Conservation (phyloP, 2,797 vertebrate species). For the Denticeps clupeoides region DNA sequence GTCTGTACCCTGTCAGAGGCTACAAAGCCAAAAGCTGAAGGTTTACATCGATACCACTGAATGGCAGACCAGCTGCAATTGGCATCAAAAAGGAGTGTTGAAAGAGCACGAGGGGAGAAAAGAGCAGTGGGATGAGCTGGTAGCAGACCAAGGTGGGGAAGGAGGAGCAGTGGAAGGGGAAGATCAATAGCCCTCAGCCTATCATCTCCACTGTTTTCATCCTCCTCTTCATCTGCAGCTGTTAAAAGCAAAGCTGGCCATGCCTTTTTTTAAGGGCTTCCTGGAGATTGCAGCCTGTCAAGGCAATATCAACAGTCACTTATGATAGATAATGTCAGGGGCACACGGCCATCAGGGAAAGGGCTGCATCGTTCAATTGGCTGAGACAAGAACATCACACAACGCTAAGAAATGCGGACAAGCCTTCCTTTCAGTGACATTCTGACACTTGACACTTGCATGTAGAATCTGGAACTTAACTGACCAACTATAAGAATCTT, state of each 20-base stretch:
- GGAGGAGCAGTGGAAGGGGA: not conserved
- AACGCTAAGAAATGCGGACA: too few species aligned
- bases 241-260: not conserved
- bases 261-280: not conserved
- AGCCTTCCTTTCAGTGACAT: too few species aligned
- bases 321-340: not conserved
- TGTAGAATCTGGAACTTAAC: too few species aligned
- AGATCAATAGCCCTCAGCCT: constrained; percentile 9
- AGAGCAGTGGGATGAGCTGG: not conserved
- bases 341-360: too few species aligned
- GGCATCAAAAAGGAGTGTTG: constrained; percentile 27
- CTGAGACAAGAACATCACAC: too few species aligned
- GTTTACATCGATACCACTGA: constrained; percentile 24
- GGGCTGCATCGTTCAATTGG: too few species aligned
- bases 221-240: not conserved
- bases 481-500: too few species aligned
- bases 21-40: constrained; percentile 18
- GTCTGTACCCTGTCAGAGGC: constrained; percentile 24
- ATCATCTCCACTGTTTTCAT: not conserved
- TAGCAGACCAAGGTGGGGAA: not conserved
- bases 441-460: too few species aligned
- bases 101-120: constrained; percentile 8
- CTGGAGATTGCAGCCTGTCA: not conserved
- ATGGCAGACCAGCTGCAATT: constrained; percentile 19
- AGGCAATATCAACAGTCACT: not conserved